Base-by-base conservation (phyloP, 2,888 invertebrate species). In the Cheilosia grossa region DNA sequence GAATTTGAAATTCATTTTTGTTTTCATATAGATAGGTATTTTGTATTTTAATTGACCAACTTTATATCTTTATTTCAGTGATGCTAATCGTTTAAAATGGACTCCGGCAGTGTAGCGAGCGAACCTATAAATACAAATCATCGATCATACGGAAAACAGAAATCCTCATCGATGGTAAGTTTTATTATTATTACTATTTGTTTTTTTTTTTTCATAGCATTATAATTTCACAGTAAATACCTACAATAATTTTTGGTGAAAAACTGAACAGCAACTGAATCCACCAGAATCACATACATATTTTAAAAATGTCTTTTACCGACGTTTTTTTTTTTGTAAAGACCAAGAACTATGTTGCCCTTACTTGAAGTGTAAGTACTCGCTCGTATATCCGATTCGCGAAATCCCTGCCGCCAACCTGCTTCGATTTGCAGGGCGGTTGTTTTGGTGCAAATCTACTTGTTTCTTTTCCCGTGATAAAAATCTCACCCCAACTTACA, bases 81-180 rank as follows among this genome's bases (percentile, higher is more conserved):
- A 73, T 74, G 73, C 73, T 70, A 87, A 85, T 69, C 47, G 27
- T 69, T 58, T 59, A 89, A 87, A 74, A 91, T 91, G 91, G 91
- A 91, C 80, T 83, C 88, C 78, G 91, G 91, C 86, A 91, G 92
- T 87, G 91, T 91, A 87, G 89, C 89, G 86, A 91, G 91, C 87
- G 92, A 91, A 89, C 92, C 91, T 58, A 91, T 91, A 87, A 90
- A 90, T 74, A 90, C 91, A 87, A 90, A 91, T 89, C 91, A 91
- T 89, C 90, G 91, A 83, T 91, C 91, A 70, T 91, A 91, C 87
- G 88, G 91, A 79, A 91, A 91, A 86, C 92, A 91, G 88, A 91
- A 91, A 87, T 91, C 91, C 47, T 89, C 91, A 72, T 91, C 91
- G 87, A 91, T 91, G 91, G 91, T 91, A 88, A 90, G 90, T 89